Conservation (phyloP, 2,797 vertebrate genomes). For the Spatula versicolor region DNA sequence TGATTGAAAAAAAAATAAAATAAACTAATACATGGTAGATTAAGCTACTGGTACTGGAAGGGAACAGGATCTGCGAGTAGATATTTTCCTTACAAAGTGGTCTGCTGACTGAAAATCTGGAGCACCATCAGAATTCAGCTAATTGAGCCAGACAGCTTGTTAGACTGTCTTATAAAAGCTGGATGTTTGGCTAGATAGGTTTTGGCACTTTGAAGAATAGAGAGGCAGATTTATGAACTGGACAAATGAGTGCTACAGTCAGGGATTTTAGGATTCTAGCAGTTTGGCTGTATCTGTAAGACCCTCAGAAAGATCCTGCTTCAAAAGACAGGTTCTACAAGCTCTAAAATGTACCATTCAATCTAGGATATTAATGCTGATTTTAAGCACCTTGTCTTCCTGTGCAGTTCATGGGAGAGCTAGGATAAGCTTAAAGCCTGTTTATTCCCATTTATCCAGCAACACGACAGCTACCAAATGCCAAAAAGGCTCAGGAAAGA, state of each 20-base stretch:
- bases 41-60: slow-evolving; percentile 15
- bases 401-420: neutral
- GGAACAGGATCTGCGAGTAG: neutral
- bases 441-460: neutral
- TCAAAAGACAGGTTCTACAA: slow-evolving; percentile 1
- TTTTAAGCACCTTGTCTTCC: slow-evolving; percentile 22
- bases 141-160: slow-evolving; percentile 67
- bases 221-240: slow-evolving; percentile 65
- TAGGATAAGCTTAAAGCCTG: neutral
- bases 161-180: slow-evolving; percentile 66
- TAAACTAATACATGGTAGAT: neutral
- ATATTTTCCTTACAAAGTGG: slow-evolving; percentile 55
- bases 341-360: neutral
- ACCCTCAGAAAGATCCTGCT: slow-evolving; percentile 28
- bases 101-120: slow-evolving; percentile 62
- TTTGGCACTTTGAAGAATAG: slow-evolving; percentile 52
- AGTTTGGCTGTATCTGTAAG: slow-evolving; percentile 30
- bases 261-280: slow-evolving; percentile 34
- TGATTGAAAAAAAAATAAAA: neutral
- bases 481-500: neutral
- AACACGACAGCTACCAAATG: neutral
- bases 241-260: slow-evolving; percentile 19
- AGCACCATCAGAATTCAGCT: slow-evolving; percentile 56
- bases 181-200: slow-evolving; percentile 67
- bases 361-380: neutral